These are phyloP conservation scores for Gibbula magus DNA, from an alignment of 2,888 invertebrate genomes.

Conservation along the genomic window DNA sequence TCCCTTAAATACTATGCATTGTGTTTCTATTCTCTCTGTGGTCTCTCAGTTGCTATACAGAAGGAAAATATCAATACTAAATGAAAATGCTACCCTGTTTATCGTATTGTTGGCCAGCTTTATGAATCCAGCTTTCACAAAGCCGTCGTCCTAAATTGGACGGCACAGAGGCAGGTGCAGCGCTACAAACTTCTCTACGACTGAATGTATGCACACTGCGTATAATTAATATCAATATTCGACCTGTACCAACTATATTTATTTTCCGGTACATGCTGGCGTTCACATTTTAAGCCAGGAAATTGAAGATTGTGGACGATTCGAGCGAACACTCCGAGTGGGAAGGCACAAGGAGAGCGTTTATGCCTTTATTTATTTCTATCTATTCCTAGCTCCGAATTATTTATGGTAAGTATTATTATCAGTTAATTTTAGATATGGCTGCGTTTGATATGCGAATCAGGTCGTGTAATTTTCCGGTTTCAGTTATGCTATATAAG, in stretches of 20 bases:
- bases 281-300: background rate
- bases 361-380: background rate
- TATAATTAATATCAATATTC: slow-evolving; percentile 10
- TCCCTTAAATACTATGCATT: background rate
- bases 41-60: background rate
- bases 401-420: too few species aligned
- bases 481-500: too few species aligned
- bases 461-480: too few species aligned
- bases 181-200: background rate
- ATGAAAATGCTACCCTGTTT: background rate
- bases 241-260: background rate
- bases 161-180: background rate
- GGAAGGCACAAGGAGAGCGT: background rate
- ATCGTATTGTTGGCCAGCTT: background rate
- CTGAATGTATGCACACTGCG: background rate
- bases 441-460: too few species aligned
- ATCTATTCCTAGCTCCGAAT: too few species aligned
- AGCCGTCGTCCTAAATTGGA: background rate
- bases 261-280: background rate
- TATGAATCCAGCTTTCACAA: background rate
- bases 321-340: too few species aligned
- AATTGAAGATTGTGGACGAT: background rate
- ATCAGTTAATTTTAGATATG: too few species aligned
- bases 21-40: background rate
- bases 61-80: slow-evolving; percentile 8